These are phyloP conservation scores for Spodoptera frugiperda DNA, from an alignment of 1,140 invertebrate genomes.

Conservation along the genomic window DNA sequence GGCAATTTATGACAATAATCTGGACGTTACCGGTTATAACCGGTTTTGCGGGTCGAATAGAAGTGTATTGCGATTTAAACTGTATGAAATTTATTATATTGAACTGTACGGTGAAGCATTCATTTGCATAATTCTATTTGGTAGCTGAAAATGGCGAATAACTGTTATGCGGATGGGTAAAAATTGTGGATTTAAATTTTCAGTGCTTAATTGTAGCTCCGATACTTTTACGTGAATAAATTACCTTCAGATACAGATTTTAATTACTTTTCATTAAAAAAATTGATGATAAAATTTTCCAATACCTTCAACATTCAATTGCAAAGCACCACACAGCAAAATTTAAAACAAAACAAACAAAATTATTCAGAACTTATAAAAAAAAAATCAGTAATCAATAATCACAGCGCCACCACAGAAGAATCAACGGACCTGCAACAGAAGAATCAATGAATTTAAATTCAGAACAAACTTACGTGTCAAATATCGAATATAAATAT, in stretches of 20 bases:
- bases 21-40: slow-evolving; percentile 64
- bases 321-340: slow-evolving; percentile 18
- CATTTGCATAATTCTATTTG: slow-evolving; percentile 54
- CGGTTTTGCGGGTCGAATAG: slow-evolving; percentile 62
- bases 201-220: neutral
- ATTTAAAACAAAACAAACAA: neutral
- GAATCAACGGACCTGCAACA: slow-evolving; percentile 56
- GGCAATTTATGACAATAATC: slow-evolving; percentile 80
- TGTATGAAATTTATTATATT: slow-evolving; percentile 69
- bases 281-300: no score
- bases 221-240: neutral
- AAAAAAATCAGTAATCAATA: slow-evolving; percentile 12
- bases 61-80: slow-evolving; percentile 61
- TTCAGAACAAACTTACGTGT: slow-evolving; percentile 76
- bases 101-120: slow-evolving; percentile 54
- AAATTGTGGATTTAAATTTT: neutral
- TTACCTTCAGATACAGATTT: neutral
- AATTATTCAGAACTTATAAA: neutral
- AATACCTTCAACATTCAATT: no score
- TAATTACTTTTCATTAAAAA: no score
- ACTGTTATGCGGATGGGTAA: neutral
- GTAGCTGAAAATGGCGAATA: slow-evolving; percentile 23
- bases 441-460: slow-evolving; percentile 29
- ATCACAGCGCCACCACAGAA: neutral
- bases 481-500: slow-evolving; percentile 78